Percentiles rank a stretch among this genome's conserved stretches.
These are phyloP conservation scores for Leptura quadrifasciata DNA, from an alignment of 2,888 invertebrate species.

Conservation along the genomic window DNA sequence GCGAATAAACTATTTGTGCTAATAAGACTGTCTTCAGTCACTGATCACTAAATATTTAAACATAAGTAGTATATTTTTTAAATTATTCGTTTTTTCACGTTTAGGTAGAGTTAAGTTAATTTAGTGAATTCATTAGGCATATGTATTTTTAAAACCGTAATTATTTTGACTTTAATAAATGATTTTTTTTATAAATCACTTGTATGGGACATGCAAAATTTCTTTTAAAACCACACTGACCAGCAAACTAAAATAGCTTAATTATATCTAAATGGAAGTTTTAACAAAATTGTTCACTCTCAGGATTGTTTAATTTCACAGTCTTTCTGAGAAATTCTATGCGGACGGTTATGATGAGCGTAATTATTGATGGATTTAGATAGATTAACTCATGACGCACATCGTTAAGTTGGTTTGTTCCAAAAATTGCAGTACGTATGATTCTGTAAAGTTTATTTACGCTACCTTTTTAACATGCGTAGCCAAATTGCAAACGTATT, in stretches of 20 bases:
- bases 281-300: neutral
- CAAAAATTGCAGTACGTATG: slow-evolving; percentile 16
- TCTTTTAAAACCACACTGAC: no score
- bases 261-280: neutral
- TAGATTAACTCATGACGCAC: slow-evolving; percentile 29
- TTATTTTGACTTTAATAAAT: no score
- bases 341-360: slow-evolving; percentile 14
- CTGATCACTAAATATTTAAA: no score
- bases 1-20: no score
- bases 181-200: no score
- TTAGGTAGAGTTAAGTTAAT: no score
- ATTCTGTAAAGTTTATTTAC: slow-evolving; percentile 5
- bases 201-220: no score
- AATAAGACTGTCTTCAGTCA: no score
- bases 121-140: no score
- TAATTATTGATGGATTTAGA: slow-evolving; percentile 35
- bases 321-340: neutral
- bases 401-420: slow-evolving; percentile 17
- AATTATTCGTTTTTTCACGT: no score
- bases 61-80: no score
- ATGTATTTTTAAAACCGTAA: no score
- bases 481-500: slow-evolving; percentile 2
- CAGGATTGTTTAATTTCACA: neutral
- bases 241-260: neutral
- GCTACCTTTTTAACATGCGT: neutral